These are phyloP conservation scores for Orthonyx spaldingii DNA, from an alignment of 2,113 vertebrate species.

Conservation along the genomic window DNA sequence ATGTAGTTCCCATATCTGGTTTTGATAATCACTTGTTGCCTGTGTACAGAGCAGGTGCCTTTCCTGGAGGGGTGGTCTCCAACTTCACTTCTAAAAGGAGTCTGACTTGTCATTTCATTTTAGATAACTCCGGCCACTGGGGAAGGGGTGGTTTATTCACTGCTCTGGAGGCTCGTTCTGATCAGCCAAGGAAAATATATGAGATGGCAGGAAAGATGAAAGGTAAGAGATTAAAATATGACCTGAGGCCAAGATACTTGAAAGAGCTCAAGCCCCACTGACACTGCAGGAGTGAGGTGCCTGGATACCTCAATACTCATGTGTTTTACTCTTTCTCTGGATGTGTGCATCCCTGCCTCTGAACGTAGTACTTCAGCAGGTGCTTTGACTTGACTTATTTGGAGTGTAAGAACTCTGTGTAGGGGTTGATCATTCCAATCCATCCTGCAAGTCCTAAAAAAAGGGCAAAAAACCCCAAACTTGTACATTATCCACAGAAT, in stretches of 20 bases:
- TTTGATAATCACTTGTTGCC: neutral
- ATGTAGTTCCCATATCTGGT: neutral
- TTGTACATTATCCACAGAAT: neutral
- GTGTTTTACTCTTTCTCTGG: neutral
- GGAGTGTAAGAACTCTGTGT: neutral
- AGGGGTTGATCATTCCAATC: neutral
- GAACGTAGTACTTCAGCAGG: neutral
- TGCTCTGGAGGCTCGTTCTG: slow-evolving; percentile 83
- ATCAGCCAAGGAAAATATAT: slow-evolving; percentile 82
- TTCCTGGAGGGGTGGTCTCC: neutral
- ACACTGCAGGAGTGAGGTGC: neutral
- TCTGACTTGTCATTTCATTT: neutral
- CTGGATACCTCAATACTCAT: neutral
- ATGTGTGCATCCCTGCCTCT: neutral
- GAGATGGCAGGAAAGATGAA: slow-evolving; percentile 90
- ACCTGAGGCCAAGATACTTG: neutral
- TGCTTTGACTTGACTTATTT: neutral
- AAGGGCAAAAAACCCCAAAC: fast-evolving
- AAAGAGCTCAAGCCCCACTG: neutral
- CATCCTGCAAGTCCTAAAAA: neutral
- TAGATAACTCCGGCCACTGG: slow-evolving; percentile 90
- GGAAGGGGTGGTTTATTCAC: slow-evolving; percentile 90
- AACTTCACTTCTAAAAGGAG: neutral
- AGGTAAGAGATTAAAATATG: slow-evolving; percentile 68
- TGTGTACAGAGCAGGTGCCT: neutral